Evolutionary conservation across 2,888 invertebrate genomes (phyloP).

Genomic region (Melanotus villosus): DNA sequence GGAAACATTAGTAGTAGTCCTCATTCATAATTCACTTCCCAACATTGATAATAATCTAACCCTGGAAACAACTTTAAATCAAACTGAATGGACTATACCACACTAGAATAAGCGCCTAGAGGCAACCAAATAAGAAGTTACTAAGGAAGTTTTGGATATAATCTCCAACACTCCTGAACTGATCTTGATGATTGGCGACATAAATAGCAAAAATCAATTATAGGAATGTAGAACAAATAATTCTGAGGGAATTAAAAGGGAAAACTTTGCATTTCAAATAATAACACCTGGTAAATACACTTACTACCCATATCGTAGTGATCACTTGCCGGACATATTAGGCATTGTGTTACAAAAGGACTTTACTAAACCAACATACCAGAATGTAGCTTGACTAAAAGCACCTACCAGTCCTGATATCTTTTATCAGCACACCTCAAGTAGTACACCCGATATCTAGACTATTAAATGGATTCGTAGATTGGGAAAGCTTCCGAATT

Average conservation of each 20-base stretch:
- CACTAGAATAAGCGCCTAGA: too few species aligned
- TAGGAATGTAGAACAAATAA: slow-evolving; percentile 33
- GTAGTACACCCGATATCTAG: slow-evolving; percentile 5
- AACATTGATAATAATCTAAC: too few species aligned
- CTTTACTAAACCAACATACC: slow-evolving; percentile 22
- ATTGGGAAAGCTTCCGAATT: background rate
- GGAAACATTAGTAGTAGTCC: too few species aligned
- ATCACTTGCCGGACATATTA: slow-evolving; percentile 32
- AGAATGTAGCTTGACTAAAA: slow-evolving; percentile 33
- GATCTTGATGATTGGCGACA: too few species aligned
- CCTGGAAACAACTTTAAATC: too few species aligned
- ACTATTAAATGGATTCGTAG: background rate
- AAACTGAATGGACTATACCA: too few species aligned
- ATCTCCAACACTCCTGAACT: too few species aligned
- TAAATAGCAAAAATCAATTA: too few species aligned
- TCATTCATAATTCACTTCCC: too few species aligned
- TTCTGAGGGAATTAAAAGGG: slow-evolving; percentile 24
- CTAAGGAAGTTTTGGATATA: too few species aligned
- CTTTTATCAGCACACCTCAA: background rate
- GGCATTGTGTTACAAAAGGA: slow-evolving; percentile 20
- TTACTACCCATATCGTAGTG: slow-evolving; percentile 31
- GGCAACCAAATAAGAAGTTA: too few species aligned
- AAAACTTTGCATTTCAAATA: slow-evolving; percentile 30
- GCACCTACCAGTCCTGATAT: slow-evolving; percentile 14
- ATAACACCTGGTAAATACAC: slow-evolving; percentile 31